Evolutionary conservation across 2,797 vertebrate genomes (phyloP), one percentile per base, ranked within the genome.

Genomic region (Pipistrellus pygmaeus): DNA sequence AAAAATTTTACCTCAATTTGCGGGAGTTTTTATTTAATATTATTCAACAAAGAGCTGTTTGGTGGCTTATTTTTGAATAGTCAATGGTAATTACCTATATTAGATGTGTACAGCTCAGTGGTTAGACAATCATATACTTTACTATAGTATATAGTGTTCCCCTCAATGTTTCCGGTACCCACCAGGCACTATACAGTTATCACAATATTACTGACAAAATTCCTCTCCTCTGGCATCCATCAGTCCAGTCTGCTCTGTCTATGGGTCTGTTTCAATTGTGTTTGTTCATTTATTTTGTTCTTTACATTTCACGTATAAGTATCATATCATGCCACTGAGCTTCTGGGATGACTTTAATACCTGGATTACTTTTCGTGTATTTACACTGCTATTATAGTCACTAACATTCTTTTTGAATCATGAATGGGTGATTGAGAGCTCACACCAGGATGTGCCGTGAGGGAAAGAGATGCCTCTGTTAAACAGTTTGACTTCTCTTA

Each of bases 1-100:
- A 90, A 38, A 89, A 32, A 32, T 51, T 88, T 85, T 30, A 85
- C 27, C 35, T 78, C 55, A 46, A 73, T 69, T 69, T 72, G 5
- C 11, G 46, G 12, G 18, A 60, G 30, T 48, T 80, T 91, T 83
- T 55, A 83, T 69, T 64, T 62, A 95, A 30, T 68, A 86, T 62
- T 76, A 92, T 27, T 76, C 32, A 95, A 46, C 41, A 66, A 8
- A 21, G 6, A 96, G 25, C 83, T 84, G 9, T 51, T 2, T 84
- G 17, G 30, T 44, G 23, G n/a, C 48, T 95, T 64, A 55, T 73
- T 68, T 94, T 91, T 85, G 92, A 87, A 88, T 8, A 85, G 18
- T 55, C 72, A 82, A 35, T 23, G 44, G 10, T 68, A 85, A 94
- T 57, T 93, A 84, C 10, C 32, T 85, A 2, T 62, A 68, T 80